Base-by-base conservation (phyloP, 2,888 invertebrate species). In the Idaea aversata region DNA sequence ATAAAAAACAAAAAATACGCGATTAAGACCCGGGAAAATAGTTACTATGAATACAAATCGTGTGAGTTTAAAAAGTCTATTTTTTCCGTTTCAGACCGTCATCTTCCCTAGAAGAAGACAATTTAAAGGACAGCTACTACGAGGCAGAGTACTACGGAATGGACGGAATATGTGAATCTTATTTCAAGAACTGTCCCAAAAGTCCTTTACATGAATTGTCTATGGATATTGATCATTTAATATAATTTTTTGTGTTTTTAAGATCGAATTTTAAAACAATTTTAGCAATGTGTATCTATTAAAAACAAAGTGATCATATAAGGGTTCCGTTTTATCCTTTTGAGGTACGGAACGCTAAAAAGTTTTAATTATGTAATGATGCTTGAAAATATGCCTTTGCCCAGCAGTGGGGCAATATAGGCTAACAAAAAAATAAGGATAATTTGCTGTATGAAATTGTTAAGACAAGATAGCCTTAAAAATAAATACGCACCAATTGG, bases 191-290 rank as follows among this genome's bases (percentile, higher is more conserved):
- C 5, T 95, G 95, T 77, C 91, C 93, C 15, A 77, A 85, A 38
- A 94, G 93, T 77, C 93, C 95, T 62, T 82, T 95, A 65, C 93
- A 95, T 78, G 84, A 93, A 72, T 91, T 95, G 75, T 93, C 94
- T 67, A 77, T 91, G 60, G 71, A 76, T 15, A 67, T 81, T 57
- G 78, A 72, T 63, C 64, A 72, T 65, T 62, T 64, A 36, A 57
- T 67, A 34, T 67, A 36, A 63, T 34, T 62, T 61, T 16, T 35
- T 34, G 13, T 59, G 47, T 47, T 47, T 47, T 13, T 2, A 25
- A 25, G 25, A 47, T 10, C n/a, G n/a, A n/a, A n/a, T n/a, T n/a
- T n/a, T n/a, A n/a, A n/a, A n/a, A n/a, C n/a, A n/a, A n/a, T n/a
- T n/a, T n/a, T n/a, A n/a, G n/a, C n/a, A n/a, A n/a, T 47, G 7